A percentile compares a stretch with the other conserved stretches of the same genome.
phyloP scores from a whole-genome alignment of 2,797 vertebrate species.

The Selene dorsalis region DNA sequence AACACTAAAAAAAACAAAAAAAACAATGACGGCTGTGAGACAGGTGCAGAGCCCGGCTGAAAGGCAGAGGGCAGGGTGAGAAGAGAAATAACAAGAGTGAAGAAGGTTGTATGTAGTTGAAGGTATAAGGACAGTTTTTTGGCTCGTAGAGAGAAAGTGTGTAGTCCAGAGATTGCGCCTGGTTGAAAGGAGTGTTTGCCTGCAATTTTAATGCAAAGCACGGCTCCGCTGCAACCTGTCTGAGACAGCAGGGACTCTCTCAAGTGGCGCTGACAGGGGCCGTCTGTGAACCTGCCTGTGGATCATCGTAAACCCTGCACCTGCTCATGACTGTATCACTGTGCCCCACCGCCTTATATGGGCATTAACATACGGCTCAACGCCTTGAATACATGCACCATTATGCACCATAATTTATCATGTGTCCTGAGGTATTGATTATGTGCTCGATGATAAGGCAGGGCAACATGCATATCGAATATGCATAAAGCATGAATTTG shows the following conservation, averaged over 20 bases:
- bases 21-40: constrained; percentile 46
- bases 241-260: constrained; percentile 76
- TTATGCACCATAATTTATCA: constrained; percentile 78
- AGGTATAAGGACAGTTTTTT: constrained; percentile 48
- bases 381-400: constrained; percentile 68
- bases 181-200: constrained; percentile 55
- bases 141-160: constrained; percentile 39
- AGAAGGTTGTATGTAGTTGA: constrained; percentile 39
- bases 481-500: constrained; percentile 70
- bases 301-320: constrained; percentile 76
- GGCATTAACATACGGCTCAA: constrained; percentile 68
- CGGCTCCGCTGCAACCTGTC: constrained; percentile 73
- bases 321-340: constrained; percentile 65
- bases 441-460: constrained; percentile 67
- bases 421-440: constrained; percentile 74
- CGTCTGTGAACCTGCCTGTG: constrained; percentile 75
- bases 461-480: constrained; percentile 77
- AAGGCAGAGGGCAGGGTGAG: constrained; percentile 48
- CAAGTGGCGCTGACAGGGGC: constrained; percentile 72
- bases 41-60: constrained; percentile 45
- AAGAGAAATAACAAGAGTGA: constrained; percentile 8
- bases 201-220: constrained; percentile 80
- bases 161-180: constrained; percentile 35
- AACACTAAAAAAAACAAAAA: constrained; percentile 1
- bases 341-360: constrained; percentile 57